phyloP scores from a whole-genome alignment of 2,888 invertebrate species.

The Torymus texanus region DNA sequence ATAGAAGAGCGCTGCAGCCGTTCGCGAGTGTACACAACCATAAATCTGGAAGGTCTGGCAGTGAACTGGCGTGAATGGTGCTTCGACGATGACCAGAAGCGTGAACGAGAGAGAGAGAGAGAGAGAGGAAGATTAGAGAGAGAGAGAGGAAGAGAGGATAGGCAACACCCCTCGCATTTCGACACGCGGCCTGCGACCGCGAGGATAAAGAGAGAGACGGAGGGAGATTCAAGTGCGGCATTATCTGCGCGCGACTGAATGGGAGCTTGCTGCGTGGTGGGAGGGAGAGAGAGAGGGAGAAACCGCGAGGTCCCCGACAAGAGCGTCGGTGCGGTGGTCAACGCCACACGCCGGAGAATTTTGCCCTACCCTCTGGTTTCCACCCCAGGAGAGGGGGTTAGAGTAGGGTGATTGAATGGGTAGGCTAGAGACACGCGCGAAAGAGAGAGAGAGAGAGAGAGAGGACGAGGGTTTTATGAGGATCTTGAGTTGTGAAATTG shows the following conservation, averaged over 20 bases:
- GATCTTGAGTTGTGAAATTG: too few species aligned
- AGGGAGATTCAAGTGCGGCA: slow-evolving; percentile 27
- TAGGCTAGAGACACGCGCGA: too few species aligned
- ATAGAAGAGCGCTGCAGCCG: not conserved
- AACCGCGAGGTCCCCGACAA: too few species aligned
- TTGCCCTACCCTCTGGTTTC: too few species aligned
- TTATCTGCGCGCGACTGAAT: not conserved
- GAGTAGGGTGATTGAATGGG: too few species aligned
- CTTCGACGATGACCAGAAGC: slow-evolving; percentile 65
- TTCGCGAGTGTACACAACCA: slow-evolving; percentile 64
- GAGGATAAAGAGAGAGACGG: slow-evolving; percentile 39
- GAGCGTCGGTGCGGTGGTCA: too few species aligned
- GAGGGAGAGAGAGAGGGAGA: too few species aligned
- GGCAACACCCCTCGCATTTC: slow-evolving; percentile 5
- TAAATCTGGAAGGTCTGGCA: slow-evolving; percentile 71
- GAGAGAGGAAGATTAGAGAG: slow-evolving; percentile 51
- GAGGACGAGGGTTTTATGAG: too few species aligned
- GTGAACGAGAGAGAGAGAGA: slow-evolving; percentile 54
- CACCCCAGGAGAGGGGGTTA: too few species aligned
- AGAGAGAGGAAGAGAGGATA: slow-evolving; percentile 5
- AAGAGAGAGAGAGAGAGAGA: too few species aligned
- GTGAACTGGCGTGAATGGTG: slow-evolving; percentile 72
- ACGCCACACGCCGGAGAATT: too few species aligned
- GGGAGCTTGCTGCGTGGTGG: too few species aligned
- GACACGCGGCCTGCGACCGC: slow-evolving; percentile 13